These are phyloP conservation scores for Drosophila dunni DNA, from an alignment of 1,140 invertebrate species.

Conservation along the genomic window DNA sequence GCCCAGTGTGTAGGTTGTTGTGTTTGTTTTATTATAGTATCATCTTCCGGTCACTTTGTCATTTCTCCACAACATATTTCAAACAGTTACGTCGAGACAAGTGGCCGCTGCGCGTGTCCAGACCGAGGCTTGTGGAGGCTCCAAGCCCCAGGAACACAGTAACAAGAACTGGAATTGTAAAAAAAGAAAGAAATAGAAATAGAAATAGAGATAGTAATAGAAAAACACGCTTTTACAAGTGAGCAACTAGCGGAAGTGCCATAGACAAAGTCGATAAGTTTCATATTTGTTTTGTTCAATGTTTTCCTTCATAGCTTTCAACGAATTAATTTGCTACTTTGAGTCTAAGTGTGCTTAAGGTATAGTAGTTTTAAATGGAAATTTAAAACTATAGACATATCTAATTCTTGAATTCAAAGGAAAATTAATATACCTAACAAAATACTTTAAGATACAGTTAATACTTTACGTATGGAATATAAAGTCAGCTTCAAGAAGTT, in stretches of 20 bases:
- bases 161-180: constrained; percentile 61
- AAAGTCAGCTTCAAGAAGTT: no score
- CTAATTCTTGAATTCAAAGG: neutral
- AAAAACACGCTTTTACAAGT: constrained; percentile 12
- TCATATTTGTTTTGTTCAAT: constrained; percentile 5
- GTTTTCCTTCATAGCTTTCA: constrained; percentile 11
- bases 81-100: constrained; percentile 74
- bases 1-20: constrained; percentile 23
- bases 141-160: constrained; percentile 14
- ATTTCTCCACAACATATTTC: constrained; percentile 79
- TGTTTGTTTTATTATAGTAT: constrained; percentile 79
- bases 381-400: neutral
- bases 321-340: constrained; percentile 2
- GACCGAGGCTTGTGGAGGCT: constrained; percentile 9
- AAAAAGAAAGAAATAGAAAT: constrained; percentile 28
- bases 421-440: no score
- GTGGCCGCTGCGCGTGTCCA: constrained; percentile 66
- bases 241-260: constrained; percentile 58
- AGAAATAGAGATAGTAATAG: constrained; percentile 39
- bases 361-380: neutral
- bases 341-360: neutral
- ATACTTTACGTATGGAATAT: no score
- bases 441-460: no score
- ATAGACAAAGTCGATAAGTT: constrained; percentile 64
- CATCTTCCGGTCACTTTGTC: constrained; percentile 83